A percentile compares a stretch with the other conserved stretches of the same genome.
These are phyloP conservation scores for Marcusenius ussheri DNA, from an alignment of 2,113 vertebrate species.

Conservation along the genomic window DNA sequence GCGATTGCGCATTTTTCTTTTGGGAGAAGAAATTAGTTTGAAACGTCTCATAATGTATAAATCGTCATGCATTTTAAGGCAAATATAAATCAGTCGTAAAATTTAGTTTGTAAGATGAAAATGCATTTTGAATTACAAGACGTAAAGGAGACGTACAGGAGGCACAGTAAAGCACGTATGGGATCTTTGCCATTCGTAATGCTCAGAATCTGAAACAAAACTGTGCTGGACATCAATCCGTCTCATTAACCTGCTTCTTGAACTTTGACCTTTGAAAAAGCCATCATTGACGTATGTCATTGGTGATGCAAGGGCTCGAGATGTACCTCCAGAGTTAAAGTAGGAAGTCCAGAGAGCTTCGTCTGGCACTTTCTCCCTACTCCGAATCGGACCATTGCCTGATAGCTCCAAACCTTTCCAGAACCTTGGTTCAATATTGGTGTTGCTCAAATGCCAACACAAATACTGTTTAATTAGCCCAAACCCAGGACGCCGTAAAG, in stretches of 20 bases:
- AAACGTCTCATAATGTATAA: not conserved
- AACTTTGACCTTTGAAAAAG: not conserved
- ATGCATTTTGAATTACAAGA: not conserved
- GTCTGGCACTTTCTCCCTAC: not conserved
- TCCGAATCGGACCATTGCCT: not conserved
- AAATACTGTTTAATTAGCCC: constrained; percentile 52
- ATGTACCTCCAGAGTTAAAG: not conserved
- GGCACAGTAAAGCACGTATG: not conserved
- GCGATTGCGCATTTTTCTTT: not conserved
- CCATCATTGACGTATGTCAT: not conserved
- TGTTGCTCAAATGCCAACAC: constrained; percentile 47
- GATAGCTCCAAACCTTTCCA: constrained; percentile 28
- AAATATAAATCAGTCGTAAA: not conserved
- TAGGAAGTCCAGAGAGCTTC: not conserved
- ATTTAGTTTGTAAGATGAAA: not conserved
- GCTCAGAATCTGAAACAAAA: not conserved
- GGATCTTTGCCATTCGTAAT: not conserved
- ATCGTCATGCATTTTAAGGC: not conserved
- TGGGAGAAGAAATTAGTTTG: not conserved
- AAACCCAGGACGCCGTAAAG: constrained; percentile 37
- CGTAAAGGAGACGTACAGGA: not conserved
- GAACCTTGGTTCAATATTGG: constrained; percentile 48
- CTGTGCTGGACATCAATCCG: not conserved
- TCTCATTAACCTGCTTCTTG: not conserved
- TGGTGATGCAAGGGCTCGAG: not conserved